Base-by-base conservation (phyloP, 2,797 vertebrate genomes). In the Mormyrus proboscirostris region DNA sequence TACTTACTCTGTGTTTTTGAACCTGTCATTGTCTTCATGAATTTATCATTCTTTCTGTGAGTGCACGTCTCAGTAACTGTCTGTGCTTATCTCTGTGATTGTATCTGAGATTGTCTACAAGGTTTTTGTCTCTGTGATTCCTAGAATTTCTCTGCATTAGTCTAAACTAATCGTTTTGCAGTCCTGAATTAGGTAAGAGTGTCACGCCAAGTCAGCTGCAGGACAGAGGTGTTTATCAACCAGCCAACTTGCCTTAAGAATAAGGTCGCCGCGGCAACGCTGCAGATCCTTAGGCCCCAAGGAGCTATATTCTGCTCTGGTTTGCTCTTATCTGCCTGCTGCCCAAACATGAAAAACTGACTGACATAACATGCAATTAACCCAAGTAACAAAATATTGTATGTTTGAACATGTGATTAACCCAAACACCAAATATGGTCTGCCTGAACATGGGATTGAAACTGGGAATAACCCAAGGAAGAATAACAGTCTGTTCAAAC, bases 221-320 rank as follows among this genome's bases (percentile, higher is more conserved):
- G 49, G 83, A 29, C 83, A 55, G 79, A 44, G 79, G 57, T 88
- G 88, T 90, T 90, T 89, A 90, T 90, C 82, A 88, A 89, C 88
- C 83, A 90, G 91, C 91, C 86, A 19, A 89, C 88, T 91, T 62
- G 79, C 89, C 88, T 38, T 92, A 79, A 90, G 92, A 93, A 93
- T 91, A 92, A 92, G 89, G 91, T 92, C 91, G 91, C 79, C 89
- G 86, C 89, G 25, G 90, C 89, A 91, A 91, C 90, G 88, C 65
- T 25, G 83, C 87, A 88, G 84, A 90, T 89, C 79, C 88, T 53
- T 25, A 33, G 49, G 29, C 29, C 49, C 25, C 12, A 6, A 55
- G 69, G 4, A 25, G 10, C 14, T 69, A 12, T 50, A 12, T 69
- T 86, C 12, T 14, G 14, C 50, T 38, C 51, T 57, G 25, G 29